phyloP scores from a whole-genome alignment of 2,888 invertebrate species.

The Stegana nigrithorax region DNA sequence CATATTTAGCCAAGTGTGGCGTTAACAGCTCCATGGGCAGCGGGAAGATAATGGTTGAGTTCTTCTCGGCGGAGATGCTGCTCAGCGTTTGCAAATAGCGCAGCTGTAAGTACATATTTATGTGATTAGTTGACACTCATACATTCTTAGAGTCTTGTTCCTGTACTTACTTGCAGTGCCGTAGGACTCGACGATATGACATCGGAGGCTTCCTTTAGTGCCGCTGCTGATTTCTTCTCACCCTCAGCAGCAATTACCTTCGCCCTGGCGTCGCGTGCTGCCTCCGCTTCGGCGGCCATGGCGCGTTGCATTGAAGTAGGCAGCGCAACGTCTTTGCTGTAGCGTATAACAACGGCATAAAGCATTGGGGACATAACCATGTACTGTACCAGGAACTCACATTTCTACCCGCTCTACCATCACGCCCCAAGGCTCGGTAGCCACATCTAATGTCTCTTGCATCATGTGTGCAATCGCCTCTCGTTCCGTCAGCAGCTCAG shows the following conservation, averaged over 20 bases:
- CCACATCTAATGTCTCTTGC: constrained; percentile 80
- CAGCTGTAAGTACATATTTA: constrained; percentile 69
- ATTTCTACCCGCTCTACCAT: constrained; percentile 96
- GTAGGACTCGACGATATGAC: constrained; percentile 82
- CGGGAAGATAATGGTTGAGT: constrained; percentile 94
- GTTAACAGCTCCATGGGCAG: constrained; percentile 84
- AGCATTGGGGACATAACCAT: too few species aligned
- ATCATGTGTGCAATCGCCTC: constrained; percentile 93
- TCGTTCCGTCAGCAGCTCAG: constrained; percentile 91
- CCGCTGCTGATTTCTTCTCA: constrained; percentile 84
- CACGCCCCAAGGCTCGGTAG: constrained; percentile 89
- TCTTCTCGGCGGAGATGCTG: constrained; percentile 93
- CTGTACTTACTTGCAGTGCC: constrained; percentile 71
- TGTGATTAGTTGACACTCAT: background rate
- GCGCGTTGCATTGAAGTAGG: constrained; percentile 83
- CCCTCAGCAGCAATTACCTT: constrained; percentile 81
- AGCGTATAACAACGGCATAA: background rate
- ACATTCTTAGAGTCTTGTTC: background rate
- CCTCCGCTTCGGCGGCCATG: constrained; percentile 87
- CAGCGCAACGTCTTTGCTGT: constrained; percentile 83
- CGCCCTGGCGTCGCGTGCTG: constrained; percentile 77
- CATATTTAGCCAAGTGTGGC: constrained; percentile 28
- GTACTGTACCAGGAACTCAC: constrained; percentile 72
- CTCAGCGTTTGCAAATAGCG: constrained; percentile 90
- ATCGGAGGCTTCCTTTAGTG: constrained; percentile 86